Conservation (phyloP, 2,113 vertebrate genomes). For the Antechinus flavipes region DNA sequence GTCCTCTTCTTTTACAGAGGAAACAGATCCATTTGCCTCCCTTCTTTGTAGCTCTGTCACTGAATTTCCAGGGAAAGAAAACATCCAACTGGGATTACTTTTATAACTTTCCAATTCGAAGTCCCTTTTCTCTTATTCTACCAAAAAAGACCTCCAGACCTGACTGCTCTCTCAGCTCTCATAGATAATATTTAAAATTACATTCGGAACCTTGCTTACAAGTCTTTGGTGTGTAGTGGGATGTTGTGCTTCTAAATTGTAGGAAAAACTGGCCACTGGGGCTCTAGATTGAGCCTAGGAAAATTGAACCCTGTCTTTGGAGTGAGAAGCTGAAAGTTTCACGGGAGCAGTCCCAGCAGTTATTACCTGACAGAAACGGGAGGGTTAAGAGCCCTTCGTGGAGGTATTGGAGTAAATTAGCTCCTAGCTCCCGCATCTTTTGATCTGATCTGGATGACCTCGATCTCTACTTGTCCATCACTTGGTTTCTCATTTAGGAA, state of each 20-base stretch:
- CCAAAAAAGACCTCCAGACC: neutral
- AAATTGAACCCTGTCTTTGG: constrained; percentile 6
- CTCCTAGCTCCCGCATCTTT: neutral
- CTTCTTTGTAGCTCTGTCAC: neutral
- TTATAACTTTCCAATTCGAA: neutral
- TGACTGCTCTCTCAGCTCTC: neutral
- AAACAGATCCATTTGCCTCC: neutral
- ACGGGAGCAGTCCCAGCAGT: neutral
- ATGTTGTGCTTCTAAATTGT: constrained; percentile 15
- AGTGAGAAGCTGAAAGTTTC: neutral
- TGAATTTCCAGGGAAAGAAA: neutral
- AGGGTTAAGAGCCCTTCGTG: constrained; percentile 11
- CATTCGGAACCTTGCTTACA: neutral
- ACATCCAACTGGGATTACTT: neutral
- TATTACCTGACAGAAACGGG: neutral
- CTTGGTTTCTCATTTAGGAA: constrained; percentile 75
- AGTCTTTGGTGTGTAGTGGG: neutral
- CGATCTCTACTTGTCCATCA: constrained; percentile 72
- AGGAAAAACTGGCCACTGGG: neutral
- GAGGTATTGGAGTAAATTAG: neutral
- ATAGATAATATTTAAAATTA: neutral
- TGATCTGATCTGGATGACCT: constrained; percentile 53
- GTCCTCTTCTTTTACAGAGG: neutral
- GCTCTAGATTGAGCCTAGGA: constrained; percentile 75
- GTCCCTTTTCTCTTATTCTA: neutral